A percentile compares a stretch with the other conserved stretches of the same genome.
Evolutionary conservation across 2,888 invertebrate genomes (phyloP).

Genomic region (Trichogramma dendrolimi): DNA sequence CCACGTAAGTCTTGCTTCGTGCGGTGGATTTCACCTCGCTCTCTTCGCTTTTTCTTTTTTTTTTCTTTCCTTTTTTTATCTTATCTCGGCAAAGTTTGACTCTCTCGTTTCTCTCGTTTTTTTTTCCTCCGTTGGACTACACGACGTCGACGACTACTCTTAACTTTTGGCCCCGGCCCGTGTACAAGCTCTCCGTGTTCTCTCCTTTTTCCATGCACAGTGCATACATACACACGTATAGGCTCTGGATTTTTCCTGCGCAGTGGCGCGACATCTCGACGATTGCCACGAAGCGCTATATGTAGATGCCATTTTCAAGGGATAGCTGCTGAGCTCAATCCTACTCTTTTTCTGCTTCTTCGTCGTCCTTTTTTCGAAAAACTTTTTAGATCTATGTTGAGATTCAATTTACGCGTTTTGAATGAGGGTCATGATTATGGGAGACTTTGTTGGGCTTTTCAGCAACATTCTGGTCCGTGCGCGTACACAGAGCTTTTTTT

Average conservation of each 20-base stretch:
- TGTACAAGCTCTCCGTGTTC: not conserved
- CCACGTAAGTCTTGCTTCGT: constrained; percentile 20
- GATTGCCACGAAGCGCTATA: no score
- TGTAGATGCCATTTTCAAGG: no score
- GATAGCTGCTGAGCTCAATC: no score
- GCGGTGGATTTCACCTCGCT: constrained; percentile 1
- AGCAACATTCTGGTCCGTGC: no score
- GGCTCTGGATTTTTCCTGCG: not conserved
- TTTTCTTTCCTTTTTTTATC: constrained; percentile 6
- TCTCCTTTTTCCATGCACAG: not conserved
- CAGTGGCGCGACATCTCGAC: not conserved
- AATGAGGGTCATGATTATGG: no score
- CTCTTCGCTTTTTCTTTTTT: not conserved
- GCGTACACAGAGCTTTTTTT: no score
- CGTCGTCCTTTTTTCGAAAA: no score
- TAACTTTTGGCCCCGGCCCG: constrained; percentile 19
- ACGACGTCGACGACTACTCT: not conserved
- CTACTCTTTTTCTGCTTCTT: no score
- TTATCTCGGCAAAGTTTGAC: not conserved
- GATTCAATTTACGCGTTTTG: no score
- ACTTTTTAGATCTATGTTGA: no score
- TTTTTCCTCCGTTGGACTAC: no score
- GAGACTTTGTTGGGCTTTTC: no score
- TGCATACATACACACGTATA: not conserved
- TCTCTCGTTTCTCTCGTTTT: not conserved